These are phyloP conservation scores for Chrysolina oricalcia DNA, from an alignment of 2,888 invertebrate genomes.

Conservation along the genomic window DNA sequence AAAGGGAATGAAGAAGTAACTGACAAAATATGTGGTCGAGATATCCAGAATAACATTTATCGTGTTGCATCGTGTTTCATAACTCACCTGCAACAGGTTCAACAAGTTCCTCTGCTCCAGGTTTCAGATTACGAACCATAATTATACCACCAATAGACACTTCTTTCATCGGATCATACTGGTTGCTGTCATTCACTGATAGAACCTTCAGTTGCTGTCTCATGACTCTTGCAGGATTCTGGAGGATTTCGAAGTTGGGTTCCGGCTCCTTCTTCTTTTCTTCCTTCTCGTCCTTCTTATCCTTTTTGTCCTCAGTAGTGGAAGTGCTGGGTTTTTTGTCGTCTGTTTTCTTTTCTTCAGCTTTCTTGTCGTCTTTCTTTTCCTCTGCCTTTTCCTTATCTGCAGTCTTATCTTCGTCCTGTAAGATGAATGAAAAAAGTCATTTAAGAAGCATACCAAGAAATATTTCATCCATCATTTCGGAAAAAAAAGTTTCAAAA, in stretches of 20 bases:
- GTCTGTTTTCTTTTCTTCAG: constrained; percentile 56
- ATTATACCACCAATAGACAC: constrained; percentile 96
- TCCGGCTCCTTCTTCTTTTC: constrained; percentile 89
- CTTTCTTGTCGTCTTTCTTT: constrained; percentile 74
- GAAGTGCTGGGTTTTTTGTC: constrained; percentile 65
- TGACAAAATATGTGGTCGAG: too few relatives aligned
- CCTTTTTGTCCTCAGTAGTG: constrained; percentile 59
- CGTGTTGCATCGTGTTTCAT: neutral
- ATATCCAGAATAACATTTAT: too few relatives aligned
- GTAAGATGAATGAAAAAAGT: constrained; percentile 13
- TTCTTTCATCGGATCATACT: constrained; percentile 92
- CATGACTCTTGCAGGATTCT: constrained; percentile 96
- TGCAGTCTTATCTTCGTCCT: constrained; percentile 64
- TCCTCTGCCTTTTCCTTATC: constrained; percentile 72
- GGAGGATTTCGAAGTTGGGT: constrained; percentile 90
- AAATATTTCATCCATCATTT: neutral
- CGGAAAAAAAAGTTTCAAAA: constrained; percentile 31
- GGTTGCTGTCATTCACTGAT: constrained; percentile 85
- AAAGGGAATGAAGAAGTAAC: neutral
- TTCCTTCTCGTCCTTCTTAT: constrained; percentile 72
- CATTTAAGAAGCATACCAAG: too few relatives aligned
- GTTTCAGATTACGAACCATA: constrained; percentile 90
- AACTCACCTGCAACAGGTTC: constrained; percentile 86
- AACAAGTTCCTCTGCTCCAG: constrained; percentile 87
- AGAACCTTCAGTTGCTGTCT: constrained; percentile 90